Evolutionary conservation across 2,113 vertebrate genomes (phyloP), one percentile per base, ranked within the genome.

Genomic region (Cygnus buccinator): DNA sequence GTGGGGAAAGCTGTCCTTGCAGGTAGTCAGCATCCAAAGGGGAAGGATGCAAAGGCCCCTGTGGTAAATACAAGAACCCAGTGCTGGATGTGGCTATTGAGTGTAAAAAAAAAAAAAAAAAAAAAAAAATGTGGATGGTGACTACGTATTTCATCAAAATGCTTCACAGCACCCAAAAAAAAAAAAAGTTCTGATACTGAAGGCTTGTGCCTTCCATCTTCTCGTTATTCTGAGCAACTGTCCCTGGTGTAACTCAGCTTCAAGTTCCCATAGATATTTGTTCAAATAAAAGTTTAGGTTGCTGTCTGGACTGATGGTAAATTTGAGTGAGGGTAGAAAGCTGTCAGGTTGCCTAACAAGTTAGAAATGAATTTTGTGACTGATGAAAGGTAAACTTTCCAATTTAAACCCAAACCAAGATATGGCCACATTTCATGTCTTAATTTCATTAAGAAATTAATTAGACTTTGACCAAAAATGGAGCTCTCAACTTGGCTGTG

Each of bases 1-100:
- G 4, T 20, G 25, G 19, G 29, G 33, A n/a, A 71, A 61, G 21
- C 11, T 44, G 28, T 67, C 23, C 41, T 28, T 81, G 50, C 37
- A 66, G 11, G 12, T 16, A 44, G 23, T 0, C 4, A 55, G 4
- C 0, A 0, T 15, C 46, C 35, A 65, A 31, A 76, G 48, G 4
- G 33, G 55, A 77, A 77, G 58, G 25, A n/a, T 6, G 6, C 15
- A 48, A 65, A 84, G 52, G 25, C 8, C 5, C 13, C 37, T 29
- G 1, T 31, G 17, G 17, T 57, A 75, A 71, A 39, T 4, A 43
- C 1, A 75, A n/a, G 29, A 85, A 31, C 12, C 4, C 1, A 0
- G 6, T 57, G 39, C 39, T 31, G 61, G 43, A 33, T 4, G 52
- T 33, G 16, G 11, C 21, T 75, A 5, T 11, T 35, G 63, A 90